A percentile compares a stretch with the other conserved stretches of the same genome.
Conservation (phyloP, 1,140 invertebrate genomes). For the Octopus bimaculoides region DNA sequence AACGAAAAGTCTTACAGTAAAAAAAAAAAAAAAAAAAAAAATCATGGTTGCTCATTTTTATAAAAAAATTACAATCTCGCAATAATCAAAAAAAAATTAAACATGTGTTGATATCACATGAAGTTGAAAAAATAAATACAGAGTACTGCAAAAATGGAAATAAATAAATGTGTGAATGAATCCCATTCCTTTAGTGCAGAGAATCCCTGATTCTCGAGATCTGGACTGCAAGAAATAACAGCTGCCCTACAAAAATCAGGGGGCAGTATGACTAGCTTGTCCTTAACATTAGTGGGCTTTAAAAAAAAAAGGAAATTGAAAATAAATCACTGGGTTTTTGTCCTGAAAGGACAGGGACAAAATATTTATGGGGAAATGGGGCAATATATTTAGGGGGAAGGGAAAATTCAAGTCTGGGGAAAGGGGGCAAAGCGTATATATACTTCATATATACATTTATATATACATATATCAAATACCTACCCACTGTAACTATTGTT, state of each 20-base stretch:
- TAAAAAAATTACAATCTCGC: constrained; percentile 8
- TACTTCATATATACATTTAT: constrained; percentile 1
- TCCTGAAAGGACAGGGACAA: neutral
- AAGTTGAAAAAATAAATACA: constrained; percentile 12
- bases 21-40: neutral
- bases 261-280: constrained; percentile 10
- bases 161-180: constrained; percentile 14
- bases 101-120: constrained; percentile 12
- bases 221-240: constrained; percentile 13
- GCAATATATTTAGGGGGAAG: neutral
- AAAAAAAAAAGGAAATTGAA: neutral
- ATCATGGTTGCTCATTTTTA: constrained; percentile 13
- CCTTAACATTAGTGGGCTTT: constrained; percentile 9
- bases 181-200: constrained; percentile 15
- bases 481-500: constrained; percentile 1
- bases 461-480: neutral
- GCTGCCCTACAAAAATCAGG: neutral
- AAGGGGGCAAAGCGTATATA: too few relatives aligned
- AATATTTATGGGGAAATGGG: neutral
- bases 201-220: constrained; percentile 16
- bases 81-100: constrained; percentile 1
- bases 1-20: neutral
- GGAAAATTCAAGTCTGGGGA: too few relatives aligned
- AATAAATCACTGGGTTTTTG: neutral
- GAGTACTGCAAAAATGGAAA: constrained; percentile 15